These are phyloP conservation scores for Phyto melanocephala DNA, from an alignment of 2,888 invertebrate species.

Conservation along the genomic window DNA sequence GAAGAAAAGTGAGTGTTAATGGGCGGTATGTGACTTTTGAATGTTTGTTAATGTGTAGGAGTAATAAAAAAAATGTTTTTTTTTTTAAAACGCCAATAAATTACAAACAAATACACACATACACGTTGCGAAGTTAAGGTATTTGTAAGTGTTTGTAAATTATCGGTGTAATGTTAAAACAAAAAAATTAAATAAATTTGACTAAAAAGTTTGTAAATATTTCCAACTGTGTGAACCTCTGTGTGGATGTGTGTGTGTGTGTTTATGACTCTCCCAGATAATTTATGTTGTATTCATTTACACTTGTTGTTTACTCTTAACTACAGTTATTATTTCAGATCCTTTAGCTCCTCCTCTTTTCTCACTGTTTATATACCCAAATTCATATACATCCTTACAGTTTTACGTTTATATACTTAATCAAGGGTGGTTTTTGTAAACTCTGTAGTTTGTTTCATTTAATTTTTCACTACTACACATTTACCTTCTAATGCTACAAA, in stretches of 20 bases:
- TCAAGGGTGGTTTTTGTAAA: slow-evolving; percentile 38
- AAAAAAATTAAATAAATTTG: background rate
- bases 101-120: too few relatives aligned
- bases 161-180: background rate
- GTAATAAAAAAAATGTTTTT: slow-evolving; percentile 22
- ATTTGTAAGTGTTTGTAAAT: background rate
- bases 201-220: background rate
- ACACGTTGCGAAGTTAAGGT: background rate
- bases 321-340: background rate
- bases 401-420: background rate
- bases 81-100: too few relatives aligned
- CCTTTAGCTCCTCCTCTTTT: slow-evolving; percentile 30
- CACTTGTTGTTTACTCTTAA: slow-evolving; percentile 17
- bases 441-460: slow-evolving; percentile 43
- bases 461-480: background rate
- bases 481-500: slow-evolving; percentile 39
- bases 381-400: background rate
- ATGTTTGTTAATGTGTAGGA: slow-evolving; percentile 2
- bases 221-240: background rate
- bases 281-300: slow-evolving; percentile 58
- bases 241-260: background rate
- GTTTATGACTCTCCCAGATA: background rate
- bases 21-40: slow-evolving; percentile 66
- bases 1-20: slow-evolving; percentile 64
- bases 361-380: background rate